These are phyloP conservation scores for Jacana jacana DNA, from an alignment of 2,113 vertebrate species.

Conservation along the genomic window DNA sequence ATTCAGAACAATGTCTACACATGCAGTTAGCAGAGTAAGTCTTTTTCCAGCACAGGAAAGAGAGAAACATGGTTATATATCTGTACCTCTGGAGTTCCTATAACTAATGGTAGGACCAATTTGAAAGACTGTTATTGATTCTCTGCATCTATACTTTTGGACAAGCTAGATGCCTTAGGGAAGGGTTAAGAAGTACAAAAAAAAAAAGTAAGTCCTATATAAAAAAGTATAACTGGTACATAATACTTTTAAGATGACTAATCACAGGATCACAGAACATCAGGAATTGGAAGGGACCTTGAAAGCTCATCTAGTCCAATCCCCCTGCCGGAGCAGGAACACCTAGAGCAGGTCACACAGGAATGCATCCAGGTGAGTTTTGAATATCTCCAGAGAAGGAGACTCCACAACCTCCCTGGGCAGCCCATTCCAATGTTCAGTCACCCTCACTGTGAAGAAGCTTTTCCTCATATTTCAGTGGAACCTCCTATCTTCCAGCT, in stretches of 20 bases:
- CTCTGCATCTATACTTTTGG: background rate
- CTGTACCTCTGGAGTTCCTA: background rate
- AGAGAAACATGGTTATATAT: background rate
- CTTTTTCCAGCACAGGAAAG: background rate
- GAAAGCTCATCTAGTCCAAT: too few species aligned
- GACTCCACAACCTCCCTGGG: too few species aligned
- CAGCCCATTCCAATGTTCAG: too few species aligned
- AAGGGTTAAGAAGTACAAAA: background rate
- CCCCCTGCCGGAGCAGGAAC: too few species aligned
- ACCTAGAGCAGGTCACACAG: too few species aligned
- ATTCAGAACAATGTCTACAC: background rate
- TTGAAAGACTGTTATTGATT: background rate
- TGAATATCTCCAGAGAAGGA: too few species aligned
- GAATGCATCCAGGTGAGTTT: too few species aligned
- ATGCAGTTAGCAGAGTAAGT: background rate
- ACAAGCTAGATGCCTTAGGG: background rate
- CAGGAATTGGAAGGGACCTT: too few species aligned
- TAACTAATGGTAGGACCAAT: background rate
- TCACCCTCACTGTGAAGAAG: too few species aligned
- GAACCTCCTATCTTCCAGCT: too few species aligned
- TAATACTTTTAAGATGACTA: background rate
- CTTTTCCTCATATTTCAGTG: too few species aligned
- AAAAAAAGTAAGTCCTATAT: background rate
- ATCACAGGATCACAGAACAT: too few species aligned
- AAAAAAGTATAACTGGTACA: background rate